Percentiles rank a stretch among this genome's conserved stretches.
Conservation (phyloP, 2,888 invertebrate genomes). For the Eilema griseolum region DNA sequence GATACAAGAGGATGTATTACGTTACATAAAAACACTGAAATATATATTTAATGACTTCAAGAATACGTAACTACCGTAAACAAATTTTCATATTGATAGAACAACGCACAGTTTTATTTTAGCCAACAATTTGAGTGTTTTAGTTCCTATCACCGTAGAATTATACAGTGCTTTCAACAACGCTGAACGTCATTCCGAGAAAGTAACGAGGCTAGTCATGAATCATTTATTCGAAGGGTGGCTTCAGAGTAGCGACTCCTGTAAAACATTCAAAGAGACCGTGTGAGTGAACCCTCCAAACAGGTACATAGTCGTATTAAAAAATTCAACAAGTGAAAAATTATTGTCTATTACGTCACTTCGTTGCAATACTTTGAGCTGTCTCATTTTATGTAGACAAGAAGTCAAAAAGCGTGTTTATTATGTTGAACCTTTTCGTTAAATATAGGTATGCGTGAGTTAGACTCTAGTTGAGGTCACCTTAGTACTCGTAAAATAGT, state of each 20-base stretch:
- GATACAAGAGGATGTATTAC: too few species aligned
- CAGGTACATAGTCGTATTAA: slow-evolving; percentile 41
- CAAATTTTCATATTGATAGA: background rate
- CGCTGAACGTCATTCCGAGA: slow-evolving; percentile 42
- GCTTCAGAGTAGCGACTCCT: slow-evolving; percentile 56
- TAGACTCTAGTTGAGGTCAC: slow-evolving; percentile 16
- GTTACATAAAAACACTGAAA: too few species aligned
- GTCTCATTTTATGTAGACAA: slow-evolving; percentile 21
- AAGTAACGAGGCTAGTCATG: slow-evolving; percentile 54
- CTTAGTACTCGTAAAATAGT: slow-evolving; percentile 13
- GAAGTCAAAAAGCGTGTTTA: slow-evolving; percentile 24
- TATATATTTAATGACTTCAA: too few species aligned
- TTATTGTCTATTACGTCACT: slow-evolving; percentile 45
- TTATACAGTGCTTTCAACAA: slow-evolving; percentile 36
- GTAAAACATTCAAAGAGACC: slow-evolving; percentile 63
- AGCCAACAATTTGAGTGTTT: slow-evolving; percentile 12
- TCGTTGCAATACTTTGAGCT: slow-evolving; percentile 21
- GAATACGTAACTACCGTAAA: background rate
- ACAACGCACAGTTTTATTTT: background rate
- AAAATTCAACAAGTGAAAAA: slow-evolving; percentile 53
- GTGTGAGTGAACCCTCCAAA: slow-evolving; percentile 41
- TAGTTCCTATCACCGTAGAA: slow-evolving; percentile 21
- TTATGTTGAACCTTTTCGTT: slow-evolving; percentile 18
- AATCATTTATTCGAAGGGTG: slow-evolving; percentile 67
- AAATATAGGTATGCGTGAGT: slow-evolving; percentile 20